Evolutionary conservation across 2,888 invertebrate genomes (phyloP).

Genomic region (Tetragnatha montana): DNA sequence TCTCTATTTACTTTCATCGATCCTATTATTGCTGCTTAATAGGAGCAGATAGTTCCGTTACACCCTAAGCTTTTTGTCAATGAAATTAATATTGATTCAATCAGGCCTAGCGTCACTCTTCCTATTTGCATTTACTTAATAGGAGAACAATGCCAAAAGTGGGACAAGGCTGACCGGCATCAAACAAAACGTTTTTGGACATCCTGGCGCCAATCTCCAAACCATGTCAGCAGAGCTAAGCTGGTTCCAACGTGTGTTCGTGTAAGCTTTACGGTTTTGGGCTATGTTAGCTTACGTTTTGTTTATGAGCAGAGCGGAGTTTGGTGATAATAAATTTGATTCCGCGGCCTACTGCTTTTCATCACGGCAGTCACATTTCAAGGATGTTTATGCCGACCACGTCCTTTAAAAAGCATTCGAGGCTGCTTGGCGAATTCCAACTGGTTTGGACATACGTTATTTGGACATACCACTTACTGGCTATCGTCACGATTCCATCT

Average conservation of each 20-base stretch:
- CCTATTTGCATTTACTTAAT: conserved; percentile 47
- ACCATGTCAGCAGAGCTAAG: conserved; percentile 35
- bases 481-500: conserved; percentile 18
- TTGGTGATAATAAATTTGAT: conserved; percentile 36
- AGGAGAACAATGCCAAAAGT: conserved; percentile 56
- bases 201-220: conserved; percentile 45
- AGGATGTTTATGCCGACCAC: conserved; percentile 40
- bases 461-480: conserved; percentile 28
- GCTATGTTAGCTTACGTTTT: conserved; percentile 24
- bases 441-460: conserved; percentile 38
- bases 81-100: conserved; percentile 26
- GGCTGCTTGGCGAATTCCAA: conserved; percentile 30
- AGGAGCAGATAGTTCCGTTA: conserved; percentile 26
- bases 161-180: conserved; percentile 53
- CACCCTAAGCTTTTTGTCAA: conserved; percentile 22
- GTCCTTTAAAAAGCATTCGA: conserved; percentile 36
- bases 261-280: conserved; percentile 13
- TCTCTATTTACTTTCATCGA: conserved; percentile 29
- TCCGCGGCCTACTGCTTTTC: conserved; percentile 37
- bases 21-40: conserved; percentile 21
- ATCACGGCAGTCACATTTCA: conserved; percentile 40
- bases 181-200: conserved; percentile 29
- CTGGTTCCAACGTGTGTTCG: conserved; percentile 8
- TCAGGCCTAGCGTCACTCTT: conserved; percentile 8
- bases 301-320: conserved; percentile 28